Evolutionary conservation across 2,888 invertebrate species (phyloP).

Genomic region (Stenodera caucasica): DNA sequence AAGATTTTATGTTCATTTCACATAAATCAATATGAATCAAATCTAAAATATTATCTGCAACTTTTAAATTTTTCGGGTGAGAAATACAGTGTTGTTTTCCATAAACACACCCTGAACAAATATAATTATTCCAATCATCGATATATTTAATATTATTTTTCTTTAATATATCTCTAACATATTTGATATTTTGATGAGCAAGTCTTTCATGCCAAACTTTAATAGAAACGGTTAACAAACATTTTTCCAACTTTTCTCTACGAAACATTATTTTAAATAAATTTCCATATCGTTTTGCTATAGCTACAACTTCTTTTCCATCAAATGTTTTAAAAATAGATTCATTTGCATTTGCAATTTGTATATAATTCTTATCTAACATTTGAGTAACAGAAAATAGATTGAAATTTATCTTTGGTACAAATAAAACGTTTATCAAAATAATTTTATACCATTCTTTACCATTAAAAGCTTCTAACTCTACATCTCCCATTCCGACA

Average conservation of each 20-base stretch:
- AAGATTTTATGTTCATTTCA: constrained; percentile 36
- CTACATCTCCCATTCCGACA: background rate
- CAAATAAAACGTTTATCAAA: constrained; percentile 3
- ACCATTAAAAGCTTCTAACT: background rate
- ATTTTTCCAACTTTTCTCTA: background rate
- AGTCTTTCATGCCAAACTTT: too few relatives aligned
- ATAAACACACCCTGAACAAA: constrained; percentile 22
- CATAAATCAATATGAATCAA: constrained; percentile 41
- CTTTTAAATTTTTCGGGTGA: constrained; percentile 35
- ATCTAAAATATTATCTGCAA: constrained; percentile 33
- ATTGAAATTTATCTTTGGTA: background rate
- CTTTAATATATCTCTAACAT: constrained; percentile 7
- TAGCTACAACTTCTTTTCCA: constrained; percentile 21
- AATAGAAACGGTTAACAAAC: too few relatives aligned
- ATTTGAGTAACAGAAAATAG: constrained; percentile 5
- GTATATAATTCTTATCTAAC: constrained; percentile 2
- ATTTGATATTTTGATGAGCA: background rate
- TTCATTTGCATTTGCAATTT: constrained; percentile 1
- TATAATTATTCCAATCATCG: constrained; percentile 23
- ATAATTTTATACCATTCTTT: background rate
- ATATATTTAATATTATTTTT: constrained; percentile 16
- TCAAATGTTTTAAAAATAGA: constrained; percentile 6
- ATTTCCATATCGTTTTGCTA: constrained; percentile 25
- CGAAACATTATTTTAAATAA: constrained; percentile 20
- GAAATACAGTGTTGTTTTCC: constrained; percentile 30